Base-by-base conservation (phyloP, 2,888 invertebrate genomes). In the Fragum sueziense region DNA sequence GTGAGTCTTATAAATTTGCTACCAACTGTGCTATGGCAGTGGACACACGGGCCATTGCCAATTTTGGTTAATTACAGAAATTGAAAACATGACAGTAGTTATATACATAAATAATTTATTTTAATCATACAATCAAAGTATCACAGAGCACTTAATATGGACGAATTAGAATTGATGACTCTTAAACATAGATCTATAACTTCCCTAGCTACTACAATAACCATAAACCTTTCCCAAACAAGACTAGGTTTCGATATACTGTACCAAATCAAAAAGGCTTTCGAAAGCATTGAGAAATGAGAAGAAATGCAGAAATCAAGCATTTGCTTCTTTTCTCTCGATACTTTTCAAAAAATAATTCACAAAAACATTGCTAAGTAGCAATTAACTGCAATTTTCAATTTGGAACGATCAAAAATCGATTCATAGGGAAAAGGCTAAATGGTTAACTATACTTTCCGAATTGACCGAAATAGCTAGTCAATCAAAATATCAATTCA, bases 51-150 rank as follows among this genome's bases (percentile, higher is more conserved):
- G n/a, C n/a, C n/a, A n/a, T n/a, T n/a, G n/a, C n/a, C n/a, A n/a
- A n/a, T n/a, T n/a, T n/a, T n/a, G n/a, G n/a, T n/a, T n/a, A n/a
- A n/a, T n/a, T n/a, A n/a, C n/a, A n/a, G n/a, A n/a, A n/a, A n/a
- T n/a, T n/a, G n/a, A n/a, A n/a, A n/a, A n/a, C n/a, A n/a, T n/a
- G n/a, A n/a, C n/a, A n/a, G n/a, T n/a, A n/a, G n/a, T n/a, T n/a
- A n/a, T n/a, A n/a, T n/a, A n/a, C n/a, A n/a, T n/a, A 65, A 65
- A 65, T 65, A 65, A 20, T 65, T 65, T 65, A 65, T 65, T 65
- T 65, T 20, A n/a, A 14, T 65, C 17, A 25, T 62, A 27, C 25
- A 65, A 65, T 41, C 25, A 65, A 65, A 65, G 22, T 65, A 65
- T 65, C 65, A 65, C 65, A 65, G 65, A 65, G 34, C 25, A 65